Conservation (phyloP, 2,888 invertebrate genomes). For the Melipona bicolor region DNA sequence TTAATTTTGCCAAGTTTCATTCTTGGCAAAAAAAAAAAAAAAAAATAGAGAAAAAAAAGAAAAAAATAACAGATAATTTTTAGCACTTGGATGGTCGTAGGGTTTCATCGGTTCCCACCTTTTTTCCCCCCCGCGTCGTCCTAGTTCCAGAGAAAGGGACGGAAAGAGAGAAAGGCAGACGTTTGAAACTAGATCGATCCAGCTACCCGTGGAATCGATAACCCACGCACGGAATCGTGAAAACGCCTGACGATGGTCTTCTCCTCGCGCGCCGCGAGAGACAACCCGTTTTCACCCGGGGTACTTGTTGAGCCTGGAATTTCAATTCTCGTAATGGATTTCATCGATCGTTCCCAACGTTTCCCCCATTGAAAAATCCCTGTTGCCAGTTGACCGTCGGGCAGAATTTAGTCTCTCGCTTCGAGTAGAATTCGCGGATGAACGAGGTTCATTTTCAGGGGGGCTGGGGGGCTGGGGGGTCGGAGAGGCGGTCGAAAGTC, state of each 20-base stretch:
- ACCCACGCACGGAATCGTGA: conserved; percentile 21
- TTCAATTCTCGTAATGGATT: conserved; percentile 66
- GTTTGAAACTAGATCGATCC: conserved; percentile 7
- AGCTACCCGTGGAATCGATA: conserved; percentile 22
- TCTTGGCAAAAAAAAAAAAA: too few relatives aligned
- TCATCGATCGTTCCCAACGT: conserved; percentile 45
- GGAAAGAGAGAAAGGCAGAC: background rate
- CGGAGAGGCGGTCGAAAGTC: too few relatives aligned
- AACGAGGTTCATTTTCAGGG: background rate
- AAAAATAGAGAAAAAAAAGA: too few relatives aligned
- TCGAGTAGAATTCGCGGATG: background rate
- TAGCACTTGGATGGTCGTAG: too few relatives aligned
- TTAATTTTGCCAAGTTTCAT: too few relatives aligned
- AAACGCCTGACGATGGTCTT: conserved; percentile 27
- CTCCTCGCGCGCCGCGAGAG: background rate
- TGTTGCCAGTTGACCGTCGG: conserved; percentile 14
- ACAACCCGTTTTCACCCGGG: conserved; percentile 25
- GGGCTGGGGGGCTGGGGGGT: accelerated
- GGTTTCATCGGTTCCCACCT: background rate
- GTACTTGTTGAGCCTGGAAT: conserved; percentile 65
- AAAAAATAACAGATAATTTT: too few relatives aligned
- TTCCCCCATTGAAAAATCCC: conserved; percentile 43
- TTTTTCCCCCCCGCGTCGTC: background rate
- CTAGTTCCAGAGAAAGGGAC: background rate
- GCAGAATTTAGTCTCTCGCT: background rate